Evolutionary conservation across 2,113 vertebrate species (phyloP), one percentile per base, ranked within the genome.

Genomic region (Melospiza georgiana): DNA sequence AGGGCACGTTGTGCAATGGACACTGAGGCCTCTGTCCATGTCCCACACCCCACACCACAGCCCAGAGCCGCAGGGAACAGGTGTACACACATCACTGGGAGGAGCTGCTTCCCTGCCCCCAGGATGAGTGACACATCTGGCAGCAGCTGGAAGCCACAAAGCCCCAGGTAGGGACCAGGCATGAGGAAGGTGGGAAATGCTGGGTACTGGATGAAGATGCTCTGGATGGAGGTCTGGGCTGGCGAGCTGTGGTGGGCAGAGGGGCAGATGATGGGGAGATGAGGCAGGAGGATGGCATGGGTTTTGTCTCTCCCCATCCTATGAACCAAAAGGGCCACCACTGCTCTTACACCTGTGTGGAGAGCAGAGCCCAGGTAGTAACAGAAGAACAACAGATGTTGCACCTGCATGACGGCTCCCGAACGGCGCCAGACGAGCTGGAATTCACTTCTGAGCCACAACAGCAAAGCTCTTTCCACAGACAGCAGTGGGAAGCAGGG

Each of bases 311-410:
- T 77, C 15, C 18, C 21, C n/a, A 44, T 65, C 16, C 84, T 11
- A 15, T 4, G 41, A 87, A 72, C 77, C 44, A 35, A 55, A 91
- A 68, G 52, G 44, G 84, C 78, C 82, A 87, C 52, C 78, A 43
- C 21, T 1, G 39, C 62, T 87, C 62, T 22, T 43, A 87, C 73
- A 93, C 80, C 88, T 94, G 84, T 11, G 4, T 62, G 78, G 82
- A 91, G 79, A 93, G 90, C 90, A 87, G 55, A 84, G 66, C 84
- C 71, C 95, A 92, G 59, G 52, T 80, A 94, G 49, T 30, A 89
- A 80, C 43, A 87, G 83, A 83, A 78, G 66, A 54, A 77, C 30
- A 72, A 77, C 95, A 96, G 95, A 92, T 93, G 94, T 73, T 83
- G 87, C 95, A 95, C 80, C 86, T 97, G 93, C 96, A 39, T 57